Percentiles rank a stretch among this genome's conserved stretches.
Evolutionary conservation across 2,113 vertebrate genomes (phyloP).

Genomic region (Dasyprocta punctata): DNA sequence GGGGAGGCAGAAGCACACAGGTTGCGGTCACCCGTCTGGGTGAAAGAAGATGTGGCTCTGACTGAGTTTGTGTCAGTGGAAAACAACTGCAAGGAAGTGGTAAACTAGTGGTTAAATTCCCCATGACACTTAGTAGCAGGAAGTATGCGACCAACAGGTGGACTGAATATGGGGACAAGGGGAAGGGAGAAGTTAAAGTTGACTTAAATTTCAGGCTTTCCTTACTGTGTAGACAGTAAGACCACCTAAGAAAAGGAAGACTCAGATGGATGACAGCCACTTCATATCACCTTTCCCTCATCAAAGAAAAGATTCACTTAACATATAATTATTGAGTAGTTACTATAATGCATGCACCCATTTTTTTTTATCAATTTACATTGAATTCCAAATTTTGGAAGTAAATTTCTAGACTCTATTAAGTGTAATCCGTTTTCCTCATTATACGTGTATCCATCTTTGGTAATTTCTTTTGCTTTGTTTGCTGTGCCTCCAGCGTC

Average conservation of each 20-base stretch:
- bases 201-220: not conserved
- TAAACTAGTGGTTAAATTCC: not conserved
- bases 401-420: not conserved
- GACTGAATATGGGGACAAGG: not conserved
- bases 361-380: not conserved
- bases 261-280: not conserved
- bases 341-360: not conserved
- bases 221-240: not conserved
- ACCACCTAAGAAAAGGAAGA: not conserved
- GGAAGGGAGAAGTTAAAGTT: not conserved
- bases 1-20: not conserved
- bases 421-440: not conserved
- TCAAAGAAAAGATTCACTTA: not conserved
- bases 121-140: not conserved
- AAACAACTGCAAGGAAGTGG: not conserved
- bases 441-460: not conserved
- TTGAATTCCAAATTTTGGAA: not conserved
- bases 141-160: not conserved
- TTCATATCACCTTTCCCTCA: not conserved
- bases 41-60: not conserved
- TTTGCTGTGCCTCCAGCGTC: not conserved
- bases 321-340: not conserved
- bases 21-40: not conserved
- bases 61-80: not conserved
- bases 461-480: not conserved